Evolutionary conservation across 1,140 invertebrate species (phyloP), one percentile per base, ranked within the genome.

Genomic region (Probaryconus sp.): DNA sequence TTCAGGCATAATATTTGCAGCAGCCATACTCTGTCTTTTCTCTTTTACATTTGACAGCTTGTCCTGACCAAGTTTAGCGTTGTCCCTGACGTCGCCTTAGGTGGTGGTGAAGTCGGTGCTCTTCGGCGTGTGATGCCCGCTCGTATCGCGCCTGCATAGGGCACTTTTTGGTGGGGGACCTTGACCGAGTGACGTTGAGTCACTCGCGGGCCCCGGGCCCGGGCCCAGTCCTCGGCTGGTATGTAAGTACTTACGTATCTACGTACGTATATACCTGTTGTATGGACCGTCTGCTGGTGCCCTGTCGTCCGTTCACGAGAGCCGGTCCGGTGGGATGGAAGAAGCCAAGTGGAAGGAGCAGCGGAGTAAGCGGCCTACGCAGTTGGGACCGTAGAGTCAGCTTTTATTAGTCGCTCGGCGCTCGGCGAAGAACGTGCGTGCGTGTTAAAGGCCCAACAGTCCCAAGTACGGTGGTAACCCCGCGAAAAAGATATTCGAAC

Each of bases 391-490:
- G 78, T 73, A 81, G 78, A 64, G 77, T 76, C 80, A 83, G 83
- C 74, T 84, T 85, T 84, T 85, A 86, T 86, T 86, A 86, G 84
- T 86, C 83, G 77, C 84, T 85, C 82, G 79, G 82, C 83, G 82
- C 81, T 85, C 84, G 83, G 84, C 84, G 82, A 72, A 80, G 83
- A 82, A 83, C 77, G 77, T 80, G 79, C 76, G 80, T 80, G 79
- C 30, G 42, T 40, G n/a, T n/a, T n/a, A n/a, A n/a, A n/a, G 45
- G 61, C 60, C 67, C 67, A 63, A 51, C 56, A 72, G 24, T 37
- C 45, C 65, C 61, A 55, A n/a, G n/a, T n/a, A 26, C 48, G 18
- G 31, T 51, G 42, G 9, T 26, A 20, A 37, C 43, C 56, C 20
- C 43, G 24, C 43, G 43, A 47, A 58, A 48, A 20, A 30, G 26